Base-by-base conservation (phyloP, 2,888 invertebrate genomes). In the Teleogryllus oceanicus region DNA sequence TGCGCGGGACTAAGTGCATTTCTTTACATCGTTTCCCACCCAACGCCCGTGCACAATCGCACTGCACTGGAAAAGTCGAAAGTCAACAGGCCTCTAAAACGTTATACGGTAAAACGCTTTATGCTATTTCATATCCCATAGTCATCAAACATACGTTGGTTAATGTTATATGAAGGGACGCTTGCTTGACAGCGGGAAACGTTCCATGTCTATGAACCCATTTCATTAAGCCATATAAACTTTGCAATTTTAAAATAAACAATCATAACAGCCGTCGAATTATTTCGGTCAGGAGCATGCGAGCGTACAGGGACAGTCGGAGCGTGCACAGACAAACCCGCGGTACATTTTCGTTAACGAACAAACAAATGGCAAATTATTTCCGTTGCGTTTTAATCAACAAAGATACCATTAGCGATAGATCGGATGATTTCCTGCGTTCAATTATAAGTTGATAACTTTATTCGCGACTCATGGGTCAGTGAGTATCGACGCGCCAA, bases 281-380 rank as follows among this genome's bases (percentile, higher is more conserved):
- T 62, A 62, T 62, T 62, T 62, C 62, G 62, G n/a, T 18, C n/a
- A 62, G 62, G 13, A 62, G 62, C 62, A 5, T n/a, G 62, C n/a
- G 13, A 18, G n/a, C 62, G n/a, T 5, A 62, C 62, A 13, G 37
- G 37, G 37, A 8, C 37, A 37, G 8, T 37, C 37, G 37, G 37
- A 37, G 62, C 62, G 8, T n/a, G 62, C 62, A 5, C n/a, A 3
- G 62, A 62, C 13, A 13, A 62, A 12, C n/a, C n/a, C 62, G 8
- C n/a, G 62, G 62, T 18, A 62, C 62, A 62, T 62, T 62, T 62
- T 62, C 62, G 62, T 62, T 10, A 62, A n/a, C 62, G n/a, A 62
- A 62, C n/a, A 62, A 62, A 62, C 62, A 62, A 62, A 62, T 62
- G 62, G n/a, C 62, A 62, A 62, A 62, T 62, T 62, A 62, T 62